phyloP scores from a whole-genome alignment of 2,797 vertebrate genomes.

The Pygocentrus nattereri region DNA sequence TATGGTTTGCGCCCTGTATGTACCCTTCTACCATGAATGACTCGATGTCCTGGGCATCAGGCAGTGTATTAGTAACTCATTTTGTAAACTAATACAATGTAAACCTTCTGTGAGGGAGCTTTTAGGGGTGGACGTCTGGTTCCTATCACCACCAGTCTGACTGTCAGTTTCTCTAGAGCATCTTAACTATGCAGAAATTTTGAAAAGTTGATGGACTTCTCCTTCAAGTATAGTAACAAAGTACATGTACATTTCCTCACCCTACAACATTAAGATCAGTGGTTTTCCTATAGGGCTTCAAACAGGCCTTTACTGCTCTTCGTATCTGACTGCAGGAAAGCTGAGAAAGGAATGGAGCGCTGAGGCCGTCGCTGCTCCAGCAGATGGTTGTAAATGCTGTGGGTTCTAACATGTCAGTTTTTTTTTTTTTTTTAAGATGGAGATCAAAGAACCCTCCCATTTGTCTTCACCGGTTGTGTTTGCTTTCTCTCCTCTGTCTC shows the following conservation, averaged over 20 bases:
- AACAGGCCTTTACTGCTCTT: background rate
- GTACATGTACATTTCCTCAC: no score
- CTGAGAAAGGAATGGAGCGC: background rate
- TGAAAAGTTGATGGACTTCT: no score
- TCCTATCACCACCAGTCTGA: background rate
- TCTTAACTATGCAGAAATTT: no score
- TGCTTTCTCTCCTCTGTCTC: slow-evolving; percentile 53
- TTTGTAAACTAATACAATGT: no score
- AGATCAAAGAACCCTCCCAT: background rate
- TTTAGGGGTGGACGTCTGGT: no score
- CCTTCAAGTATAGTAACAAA: background rate
- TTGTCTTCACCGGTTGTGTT: slow-evolving; percentile 44
- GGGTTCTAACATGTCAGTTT: slow-evolving; percentile 16
- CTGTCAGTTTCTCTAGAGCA: no score
- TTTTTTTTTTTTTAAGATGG: background rate
- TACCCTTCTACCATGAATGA: no score
- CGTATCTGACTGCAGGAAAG: background rate
- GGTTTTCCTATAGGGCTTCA: background rate
- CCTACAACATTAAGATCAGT: no score
- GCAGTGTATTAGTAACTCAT: no score
- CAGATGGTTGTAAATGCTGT: background rate
- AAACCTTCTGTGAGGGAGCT: no score
- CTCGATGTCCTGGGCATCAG: no score
- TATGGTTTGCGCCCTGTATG: no score
- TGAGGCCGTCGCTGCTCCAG: background rate